A percentile compares a stretch with the other conserved stretches of the same genome.
Evolutionary conservation across 2,888 invertebrate genomes (phyloP).

Genomic region (Priapulus caudatus): DNA sequence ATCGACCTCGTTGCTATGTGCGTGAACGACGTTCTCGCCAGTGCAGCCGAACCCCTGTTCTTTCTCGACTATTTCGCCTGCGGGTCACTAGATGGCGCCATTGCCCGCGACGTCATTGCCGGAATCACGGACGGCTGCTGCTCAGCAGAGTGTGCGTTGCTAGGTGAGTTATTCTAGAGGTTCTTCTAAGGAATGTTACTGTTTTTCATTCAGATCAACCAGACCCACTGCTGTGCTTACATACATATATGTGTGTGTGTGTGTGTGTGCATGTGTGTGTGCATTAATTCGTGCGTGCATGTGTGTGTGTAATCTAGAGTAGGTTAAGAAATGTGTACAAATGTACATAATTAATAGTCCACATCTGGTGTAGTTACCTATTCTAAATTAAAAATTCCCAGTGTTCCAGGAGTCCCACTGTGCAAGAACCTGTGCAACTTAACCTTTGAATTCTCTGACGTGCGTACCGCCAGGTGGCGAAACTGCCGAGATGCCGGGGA

Average conservation of each 20-base stretch:
- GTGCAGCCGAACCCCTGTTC: constrained; percentile 87
- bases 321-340: too few relatives aligned
- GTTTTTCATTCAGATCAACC: background rate
- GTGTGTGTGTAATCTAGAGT: too few relatives aligned
- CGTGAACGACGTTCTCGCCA: constrained; percentile 87
- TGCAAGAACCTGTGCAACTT: background rate
- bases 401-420: too few relatives aligned
- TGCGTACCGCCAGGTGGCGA: constrained; percentile 57
- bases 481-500: constrained; percentile 93
- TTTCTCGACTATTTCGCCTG: constrained; percentile 95
- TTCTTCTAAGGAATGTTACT: background rate
- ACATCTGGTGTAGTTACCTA: too few relatives aligned
- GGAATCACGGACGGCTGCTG: constrained; percentile 81
- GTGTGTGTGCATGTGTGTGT: too few relatives aligned
- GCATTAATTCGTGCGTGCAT: too few relatives aligned
- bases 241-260: too few relatives aligned
- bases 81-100: constrained; percentile 60
- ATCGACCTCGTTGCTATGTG: constrained; percentile 96
- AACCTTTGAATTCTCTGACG: background rate
- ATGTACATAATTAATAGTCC: too few relatives aligned
- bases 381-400: too few relatives aligned
- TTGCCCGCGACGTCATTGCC: constrained; percentile 60
- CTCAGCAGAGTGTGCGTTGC: constrained; percentile 68
- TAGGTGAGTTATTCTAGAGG: constrained; percentile 54
- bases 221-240: too few relatives aligned